Evolutionary conservation across 2,888 invertebrate genomes (phyloP), one percentile per base, ranked within the genome.

Genomic region (Hypomecis atomaria): DNA sequence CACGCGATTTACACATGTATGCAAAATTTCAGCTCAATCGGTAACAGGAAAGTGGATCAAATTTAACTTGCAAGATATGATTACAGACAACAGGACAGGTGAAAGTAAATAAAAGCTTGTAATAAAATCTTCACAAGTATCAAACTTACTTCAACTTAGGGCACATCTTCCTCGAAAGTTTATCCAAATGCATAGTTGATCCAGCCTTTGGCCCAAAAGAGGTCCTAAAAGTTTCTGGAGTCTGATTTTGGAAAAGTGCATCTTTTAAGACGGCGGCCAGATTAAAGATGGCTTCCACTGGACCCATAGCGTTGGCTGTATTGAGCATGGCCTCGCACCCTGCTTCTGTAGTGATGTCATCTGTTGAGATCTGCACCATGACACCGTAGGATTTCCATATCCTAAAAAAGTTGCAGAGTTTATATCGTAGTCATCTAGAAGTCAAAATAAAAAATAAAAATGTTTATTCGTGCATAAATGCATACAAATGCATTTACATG

Each of bases 211-310:
- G 97, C 0, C 89, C 94, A 67, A 94, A 94, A 0, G 96, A 96
- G 6, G 92, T 94, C 65, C 90, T 88, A 81, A 96, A 98, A 10
- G 93, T 94, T 57, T 96, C 95, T 1, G 88, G 84, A 0, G 94
- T 95, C 86, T 97, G 97, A 80, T 97, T 97, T 76, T 95, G 94
- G 82, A 98, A 94, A 48, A 97, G 87, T 0, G 94, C 94, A 79
- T 98, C 98, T 66, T 94, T 94, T 6, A 98, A 85, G 1, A 95
- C 94, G 76, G 97, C 97, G 6, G 98, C 98, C 68, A 98, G 92
- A 84, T 99, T 98, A 90, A 98, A 98, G 56, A 99, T 95, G 33
- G 96, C 98, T 34, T 96, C 96, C 11, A 98, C 94, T 1, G 94
- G 94, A 0, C 95, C 97, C 71, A 96, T 81, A 0, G 91, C 71